Evolutionary conservation across 2,113 vertebrate species (phyloP).

Genomic region (Petrocephalus microphthalmus): DNA sequence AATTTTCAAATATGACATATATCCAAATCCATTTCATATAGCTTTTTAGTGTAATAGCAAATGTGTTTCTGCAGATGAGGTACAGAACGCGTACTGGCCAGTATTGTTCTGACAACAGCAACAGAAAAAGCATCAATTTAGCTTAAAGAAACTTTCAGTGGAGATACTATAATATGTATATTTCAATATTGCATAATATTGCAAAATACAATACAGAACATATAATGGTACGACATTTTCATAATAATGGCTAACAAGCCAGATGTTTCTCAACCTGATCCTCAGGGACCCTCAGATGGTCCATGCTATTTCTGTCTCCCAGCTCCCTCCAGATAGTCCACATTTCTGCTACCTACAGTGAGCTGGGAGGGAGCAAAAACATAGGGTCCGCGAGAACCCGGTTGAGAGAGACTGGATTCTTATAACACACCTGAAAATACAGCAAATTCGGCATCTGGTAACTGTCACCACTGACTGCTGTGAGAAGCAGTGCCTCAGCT

Average conservation of each 20-base stretch:
- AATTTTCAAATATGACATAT: not conserved
- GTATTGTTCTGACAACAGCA: not conserved
- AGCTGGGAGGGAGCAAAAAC: not conserved
- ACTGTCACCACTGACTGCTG: not conserved
- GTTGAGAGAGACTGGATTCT: not conserved
- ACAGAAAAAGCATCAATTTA: not conserved
- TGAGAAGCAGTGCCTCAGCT: not conserved
- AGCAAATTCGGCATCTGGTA: not conserved
- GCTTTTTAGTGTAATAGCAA: not conserved
- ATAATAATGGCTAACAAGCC: not conserved
- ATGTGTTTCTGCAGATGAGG: not conserved
- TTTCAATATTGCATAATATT: not conserved
- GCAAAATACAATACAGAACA: not conserved
- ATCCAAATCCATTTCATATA: not conserved
- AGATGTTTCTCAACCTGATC: not conserved
- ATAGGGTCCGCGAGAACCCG: not conserved
- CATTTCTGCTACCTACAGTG: not conserved
- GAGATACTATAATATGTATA: not conserved
- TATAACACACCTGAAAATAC: not conserved
- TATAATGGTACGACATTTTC: not conserved
- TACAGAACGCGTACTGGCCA: not conserved
- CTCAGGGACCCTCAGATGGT: not conserved
- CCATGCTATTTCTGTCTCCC: not conserved
- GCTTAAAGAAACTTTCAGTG: not conserved
- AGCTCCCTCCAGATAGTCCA: not conserved